Evolutionary conservation across 2,797 vertebrate genomes (phyloP).

Genomic region (Cetoscarus ocellatus): DNA sequence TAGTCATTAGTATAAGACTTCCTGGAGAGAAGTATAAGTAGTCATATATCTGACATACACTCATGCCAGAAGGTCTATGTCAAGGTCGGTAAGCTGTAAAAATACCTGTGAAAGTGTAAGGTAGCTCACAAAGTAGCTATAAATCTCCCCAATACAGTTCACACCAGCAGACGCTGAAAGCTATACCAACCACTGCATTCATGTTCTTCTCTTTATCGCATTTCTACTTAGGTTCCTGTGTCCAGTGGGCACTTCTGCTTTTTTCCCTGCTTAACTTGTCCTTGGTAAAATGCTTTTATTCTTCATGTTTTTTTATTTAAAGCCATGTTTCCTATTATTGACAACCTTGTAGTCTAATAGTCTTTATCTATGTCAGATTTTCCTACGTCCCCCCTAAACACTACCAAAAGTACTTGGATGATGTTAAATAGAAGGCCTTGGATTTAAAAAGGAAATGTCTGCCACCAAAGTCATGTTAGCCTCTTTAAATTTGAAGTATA

Average conservation of each 20-base stretch:
- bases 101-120: too few species aligned
- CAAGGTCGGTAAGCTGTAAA: too few species aligned
- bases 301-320: background rate
- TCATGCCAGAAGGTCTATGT: too few species aligned
- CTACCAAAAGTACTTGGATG: background rate
- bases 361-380: background rate
- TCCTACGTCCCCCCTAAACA: background rate
- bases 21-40: too few species aligned
- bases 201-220: too few species aligned
- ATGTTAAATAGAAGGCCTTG: background rate
- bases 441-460: slow-evolving; percentile 16
- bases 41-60: too few species aligned
- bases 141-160: too few species aligned
- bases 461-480: slow-evolving; percentile 9
- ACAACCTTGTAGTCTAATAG: background rate
- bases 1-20: too few species aligned
- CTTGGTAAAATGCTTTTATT: background rate
- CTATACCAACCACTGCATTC: background rate
- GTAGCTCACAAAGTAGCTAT: too few species aligned
- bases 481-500: slow-evolving; percentile 18
- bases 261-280: background rate
- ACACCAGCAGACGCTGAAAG: background rate
- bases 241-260: background rate
- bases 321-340: background rate
- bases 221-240: background rate